Evolutionary conservation across 2,113 vertebrate species (phyloP).

Genomic region (Sapajus apella): DNA sequence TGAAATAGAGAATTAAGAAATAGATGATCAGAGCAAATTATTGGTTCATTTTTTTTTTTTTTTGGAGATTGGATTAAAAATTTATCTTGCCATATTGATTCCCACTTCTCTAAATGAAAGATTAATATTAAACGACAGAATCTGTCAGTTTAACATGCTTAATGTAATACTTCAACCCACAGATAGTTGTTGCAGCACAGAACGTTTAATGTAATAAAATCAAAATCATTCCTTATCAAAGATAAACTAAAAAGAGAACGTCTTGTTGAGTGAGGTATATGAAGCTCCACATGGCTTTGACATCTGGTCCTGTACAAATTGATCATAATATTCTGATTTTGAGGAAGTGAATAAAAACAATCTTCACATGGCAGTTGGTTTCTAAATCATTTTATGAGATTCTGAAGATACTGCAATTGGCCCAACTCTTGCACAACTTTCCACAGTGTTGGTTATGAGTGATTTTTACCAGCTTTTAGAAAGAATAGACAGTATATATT

Average conservation of each 20-base stretch:
- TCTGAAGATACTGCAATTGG: neutral
- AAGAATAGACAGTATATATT: neutral
- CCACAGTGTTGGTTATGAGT: neutral
- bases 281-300: neutral
- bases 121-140: neutral
- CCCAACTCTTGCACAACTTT: neutral
- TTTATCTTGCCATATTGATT: neutral
- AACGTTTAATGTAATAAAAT: neutral
- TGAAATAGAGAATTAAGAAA: neutral
- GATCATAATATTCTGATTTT: conserved; percentile 29
- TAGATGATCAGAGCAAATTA: neutral
- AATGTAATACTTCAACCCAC: neutral
- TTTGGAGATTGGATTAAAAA: neutral
- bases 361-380: neutral
- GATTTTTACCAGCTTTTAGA: neutral
- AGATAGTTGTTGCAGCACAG: neutral
- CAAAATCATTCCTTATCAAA: conserved; percentile 13
- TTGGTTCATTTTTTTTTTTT: conserved; percentile 44
- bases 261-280: neutral
- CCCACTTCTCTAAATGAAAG: neutral
- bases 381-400: conserved; percentile 6
- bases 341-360: conserved; percentile 34
- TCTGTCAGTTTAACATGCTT: neutral
- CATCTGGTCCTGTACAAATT: neutral
- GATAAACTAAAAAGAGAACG: neutral